Conservation (phyloP, 2,888 invertebrate genomes). For the Athripsodes cinereus region DNA sequence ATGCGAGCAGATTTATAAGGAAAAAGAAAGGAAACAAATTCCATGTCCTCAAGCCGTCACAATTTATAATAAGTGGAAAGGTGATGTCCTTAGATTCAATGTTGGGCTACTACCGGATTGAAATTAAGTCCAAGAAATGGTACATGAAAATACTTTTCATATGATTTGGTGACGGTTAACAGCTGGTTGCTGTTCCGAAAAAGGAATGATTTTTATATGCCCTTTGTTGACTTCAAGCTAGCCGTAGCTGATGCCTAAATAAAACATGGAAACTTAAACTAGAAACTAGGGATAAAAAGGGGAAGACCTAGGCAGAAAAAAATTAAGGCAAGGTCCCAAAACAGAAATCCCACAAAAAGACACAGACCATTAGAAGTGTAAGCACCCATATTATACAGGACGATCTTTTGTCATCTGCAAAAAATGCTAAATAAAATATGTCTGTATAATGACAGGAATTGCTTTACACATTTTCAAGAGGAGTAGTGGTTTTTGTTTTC, state of each 20-base stretch:
- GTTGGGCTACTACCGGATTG: slow-evolving; percentile 3
- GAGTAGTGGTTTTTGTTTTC: neutral
- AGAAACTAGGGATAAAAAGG: neutral
- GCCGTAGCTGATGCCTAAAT: too few relatives aligned
- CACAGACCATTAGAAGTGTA: slow-evolving; percentile 1
- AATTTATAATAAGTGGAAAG: slow-evolving; percentile 29
- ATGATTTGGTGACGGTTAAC: slow-evolving; percentile 21
- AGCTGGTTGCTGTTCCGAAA: slow-evolving; percentile 18
- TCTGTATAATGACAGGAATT: slow-evolving; percentile 2
- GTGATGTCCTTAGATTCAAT: slow-evolving; percentile 25
- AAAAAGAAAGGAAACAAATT: too few relatives aligned
- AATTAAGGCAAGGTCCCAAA: too few relatives aligned
- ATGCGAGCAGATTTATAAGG: slow-evolving; percentile 25
- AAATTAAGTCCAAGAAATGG: slow-evolving; percentile 26
- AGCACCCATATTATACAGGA: slow-evolving; percentile 1
- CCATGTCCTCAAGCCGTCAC: too few relatives aligned
- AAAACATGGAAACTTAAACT: neutral
- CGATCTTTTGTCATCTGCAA: slow-evolving; percentile 3
- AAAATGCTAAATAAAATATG: slow-evolving; percentile 5
- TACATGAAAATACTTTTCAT: slow-evolving; percentile 27
- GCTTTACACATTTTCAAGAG: neutral
- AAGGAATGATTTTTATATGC: slow-evolving; percentile 5
- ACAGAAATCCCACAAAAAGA: slow-evolving; percentile 3
- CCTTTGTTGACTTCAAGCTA: slow-evolving; percentile 2
- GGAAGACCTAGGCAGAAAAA: slow-evolving; percentile 3